Conservation (phyloP, 2,797 vertebrate species). For the Ammospiza maritima region DNA sequence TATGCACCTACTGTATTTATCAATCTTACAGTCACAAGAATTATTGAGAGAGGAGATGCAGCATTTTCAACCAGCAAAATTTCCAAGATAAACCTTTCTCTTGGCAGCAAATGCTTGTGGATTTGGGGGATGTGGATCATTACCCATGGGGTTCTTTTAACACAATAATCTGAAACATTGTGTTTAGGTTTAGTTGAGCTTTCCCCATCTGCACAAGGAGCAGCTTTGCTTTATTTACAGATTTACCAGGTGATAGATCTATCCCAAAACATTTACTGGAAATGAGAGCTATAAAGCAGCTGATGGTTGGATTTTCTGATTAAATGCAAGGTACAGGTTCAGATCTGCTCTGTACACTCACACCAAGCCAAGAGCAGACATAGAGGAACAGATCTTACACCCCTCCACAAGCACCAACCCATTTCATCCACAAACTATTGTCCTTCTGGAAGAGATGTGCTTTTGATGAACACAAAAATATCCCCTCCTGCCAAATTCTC, state of each 20-base stretch:
- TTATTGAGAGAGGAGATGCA: background rate
- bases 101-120: background rate
- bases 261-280: background rate
- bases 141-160: background rate
- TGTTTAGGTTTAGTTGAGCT: background rate
- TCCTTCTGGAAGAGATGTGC: background rate
- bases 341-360: background rate
- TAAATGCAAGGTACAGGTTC: background rate
- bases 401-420: background rate
- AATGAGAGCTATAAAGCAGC: background rate
- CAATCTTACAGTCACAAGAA: accelerated
- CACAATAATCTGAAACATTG: background rate
- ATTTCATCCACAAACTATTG: background rate
- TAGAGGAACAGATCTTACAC: background rate
- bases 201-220: background rate
- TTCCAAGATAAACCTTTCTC: background rate
- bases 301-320: background rate
- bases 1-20: background rate
- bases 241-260: background rate
- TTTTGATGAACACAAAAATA: background rate
- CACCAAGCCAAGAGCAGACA: background rate
- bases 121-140: background rate
- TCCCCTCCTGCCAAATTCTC: background rate
- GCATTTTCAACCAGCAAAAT: background rate
- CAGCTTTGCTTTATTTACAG: background rate